phyloP scores from a whole-genome alignment of 2,888 invertebrate genomes.

The Eupithecia vulgata region DNA sequence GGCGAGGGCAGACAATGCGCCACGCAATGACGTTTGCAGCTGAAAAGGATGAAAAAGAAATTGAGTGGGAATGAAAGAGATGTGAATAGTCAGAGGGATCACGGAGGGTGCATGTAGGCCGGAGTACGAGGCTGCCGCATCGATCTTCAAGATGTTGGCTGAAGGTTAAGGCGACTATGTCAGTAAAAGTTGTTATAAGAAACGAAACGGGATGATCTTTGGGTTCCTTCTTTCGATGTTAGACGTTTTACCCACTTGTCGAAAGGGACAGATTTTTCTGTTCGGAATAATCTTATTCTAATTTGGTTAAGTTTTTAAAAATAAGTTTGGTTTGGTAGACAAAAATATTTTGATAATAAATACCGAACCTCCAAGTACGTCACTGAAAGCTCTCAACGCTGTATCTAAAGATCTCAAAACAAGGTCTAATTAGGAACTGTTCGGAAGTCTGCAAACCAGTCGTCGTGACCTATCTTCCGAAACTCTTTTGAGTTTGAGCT shows the following conservation, averaged over 20 bases:
- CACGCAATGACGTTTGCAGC: conserved; percentile 81
- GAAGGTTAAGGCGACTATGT: conserved; percentile 45
- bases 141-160: conserved; percentile 75
- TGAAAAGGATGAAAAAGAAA: conserved; percentile 57
- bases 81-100: conserved; percentile 63
- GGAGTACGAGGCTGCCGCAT: conserved; percentile 63
- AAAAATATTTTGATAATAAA: too few relatives aligned
- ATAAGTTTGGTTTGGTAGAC: not conserved
- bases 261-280: not conserved
- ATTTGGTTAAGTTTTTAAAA: not conserved
- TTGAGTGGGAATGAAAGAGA: conserved; percentile 60
- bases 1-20: conserved; percentile 74
- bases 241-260: not conserved
- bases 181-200: conserved; percentile 31
- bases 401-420: not conserved
- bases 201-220: not conserved
- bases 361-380: not conserved
- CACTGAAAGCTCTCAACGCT: not conserved
- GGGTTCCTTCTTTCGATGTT: too few relatives aligned
- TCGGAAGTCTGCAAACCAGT: not conserved
- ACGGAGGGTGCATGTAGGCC: conserved; percentile 56
- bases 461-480: conserved; percentile 18
- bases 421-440: not conserved
- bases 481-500: conserved; percentile 49
- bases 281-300: not conserved